Base-by-base conservation (phyloP, 2,113 vertebrate genomes). In the Entomyzon cyanotis region DNA sequence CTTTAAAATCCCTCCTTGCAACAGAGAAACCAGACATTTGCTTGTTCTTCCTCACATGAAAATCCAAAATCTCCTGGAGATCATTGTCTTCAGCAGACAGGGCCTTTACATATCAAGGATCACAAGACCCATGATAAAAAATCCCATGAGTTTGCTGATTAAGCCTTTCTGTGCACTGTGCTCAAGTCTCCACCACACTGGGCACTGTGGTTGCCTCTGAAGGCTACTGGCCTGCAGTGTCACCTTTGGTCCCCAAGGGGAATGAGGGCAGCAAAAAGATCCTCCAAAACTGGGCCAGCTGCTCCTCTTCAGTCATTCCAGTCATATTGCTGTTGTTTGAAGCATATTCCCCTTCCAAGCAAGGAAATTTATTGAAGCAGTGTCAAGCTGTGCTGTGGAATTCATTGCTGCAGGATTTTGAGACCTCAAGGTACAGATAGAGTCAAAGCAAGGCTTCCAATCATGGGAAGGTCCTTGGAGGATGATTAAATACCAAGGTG, bases 131-230 rank as follows among this genome's bases (percentile, higher is more conserved):
- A 3, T 86, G 82, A 88, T 77, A 60, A 91, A 94, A 90, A 62
- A 74, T 70, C 90, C 47, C 89, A 69, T 67, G 90, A 70, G 47
- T 67, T 90, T 0, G 0, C 94, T 94, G 93, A 90, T 96, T 92
- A 90, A 96, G 64, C 27, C 64, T 78, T 90, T 92, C 83, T 93
- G 42, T 31, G 41, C 4, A 2, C 35, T 50, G 47, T 33, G 39
- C 63, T 89, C 7, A 2, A 44, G n/a, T 60, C 15, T 33, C 33
- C 53, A 30, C 41, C 1, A 0, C 31, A n/a, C 23, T 0, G 0
- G 12, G 46, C 0, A 0, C 62, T 1, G 1, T 0, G 0, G 87
- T 31, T 6, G 0, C n/a, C 37, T 78, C 68, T 14, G 5, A n/a
- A 79, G 23, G 37, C n/a, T 37, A 19, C 49, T 79, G 79, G 37